A percentile compares a stretch with the other conserved stretches of the same genome.
Evolutionary conservation across 2,113 vertebrate genomes (phyloP).

Genomic region (Willisornis vidua): DNA sequence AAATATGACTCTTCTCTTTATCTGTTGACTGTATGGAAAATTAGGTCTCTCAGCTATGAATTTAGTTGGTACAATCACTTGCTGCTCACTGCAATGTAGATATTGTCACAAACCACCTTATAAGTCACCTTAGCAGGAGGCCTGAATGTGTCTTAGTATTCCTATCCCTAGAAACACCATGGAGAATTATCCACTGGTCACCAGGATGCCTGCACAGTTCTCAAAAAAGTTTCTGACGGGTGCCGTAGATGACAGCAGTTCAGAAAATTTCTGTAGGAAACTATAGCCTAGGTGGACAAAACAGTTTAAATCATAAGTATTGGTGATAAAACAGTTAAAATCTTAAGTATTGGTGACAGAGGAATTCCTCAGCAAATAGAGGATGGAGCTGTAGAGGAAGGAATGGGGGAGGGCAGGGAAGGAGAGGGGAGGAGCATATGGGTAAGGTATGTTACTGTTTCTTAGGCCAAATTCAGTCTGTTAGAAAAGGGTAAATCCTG

Average conservation of each 20-base stretch:
- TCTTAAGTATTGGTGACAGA: background rate
- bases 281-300: background rate
- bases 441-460: background rate
- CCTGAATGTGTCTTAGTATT: background rate
- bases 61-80: background rate
- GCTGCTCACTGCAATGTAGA: background rate
- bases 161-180: background rate
- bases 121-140: background rate
- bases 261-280: background rate
- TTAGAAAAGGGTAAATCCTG: background rate
- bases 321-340: background rate
- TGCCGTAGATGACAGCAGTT: background rate
- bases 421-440: background rate
- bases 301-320: background rate
- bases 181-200: background rate
- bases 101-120: background rate
- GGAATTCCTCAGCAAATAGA: background rate
- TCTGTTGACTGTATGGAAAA: background rate
- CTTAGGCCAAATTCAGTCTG: background rate
- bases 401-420: background rate
- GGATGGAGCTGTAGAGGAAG: background rate
- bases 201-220: background rate
- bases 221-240: background rate
- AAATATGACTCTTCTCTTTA: background rate
- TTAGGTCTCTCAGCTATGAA: background rate